A percentile compares a stretch with the other conserved stretches of the same genome.
phyloP scores from a whole-genome alignment of 2,888 invertebrate genomes.

The Hirtodrosophila cameraria region DNA sequence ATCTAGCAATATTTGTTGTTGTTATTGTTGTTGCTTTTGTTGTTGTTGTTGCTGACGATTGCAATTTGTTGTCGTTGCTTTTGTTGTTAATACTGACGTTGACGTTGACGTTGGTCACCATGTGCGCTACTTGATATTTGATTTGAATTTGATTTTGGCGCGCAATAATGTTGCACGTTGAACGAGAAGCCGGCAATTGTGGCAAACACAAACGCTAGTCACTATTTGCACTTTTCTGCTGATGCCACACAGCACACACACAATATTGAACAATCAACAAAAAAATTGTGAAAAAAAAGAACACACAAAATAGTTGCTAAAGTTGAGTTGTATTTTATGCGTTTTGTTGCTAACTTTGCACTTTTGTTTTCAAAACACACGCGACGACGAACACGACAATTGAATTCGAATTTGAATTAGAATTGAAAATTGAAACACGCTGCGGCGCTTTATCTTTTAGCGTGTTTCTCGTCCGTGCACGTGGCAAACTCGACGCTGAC shows the following conservation, averaged over 20 bases:
- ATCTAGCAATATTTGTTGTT: conserved; percentile 20
- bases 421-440: conserved; percentile 12
- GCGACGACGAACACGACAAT: conserved; percentile 24
- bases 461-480: conserved; percentile 60
- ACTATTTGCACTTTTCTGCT: conserved; percentile 4
- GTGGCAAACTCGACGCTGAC: conserved; percentile 73
- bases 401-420: neutral
- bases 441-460: conserved; percentile 4
- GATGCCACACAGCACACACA: conserved; percentile 10
- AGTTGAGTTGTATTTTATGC: conserved; percentile 2
- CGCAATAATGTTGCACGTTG: conserved; percentile 38
- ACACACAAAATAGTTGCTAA: neutral
- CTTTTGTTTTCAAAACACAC: conserved; percentile 30
- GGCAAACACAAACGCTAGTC: conserved; percentile 11
- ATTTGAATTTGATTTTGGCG: conserved; percentile 61
- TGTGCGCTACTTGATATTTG: conserved; percentile 31
- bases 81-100: conserved; percentile 23
- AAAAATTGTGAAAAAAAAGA: conserved; percentile 10
- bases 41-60: conserved; percentile 12
- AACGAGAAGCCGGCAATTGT: conserved; percentile 46
- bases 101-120: conserved; percentile 39
- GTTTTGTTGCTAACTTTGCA: conserved; percentile 13
- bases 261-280: conserved; percentile 16
- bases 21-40: conserved; percentile 18
- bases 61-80: conserved; percentile 4